phyloP scores from a whole-genome alignment of 2,113 vertebrate species.

The Hippocampus comes region DNA sequence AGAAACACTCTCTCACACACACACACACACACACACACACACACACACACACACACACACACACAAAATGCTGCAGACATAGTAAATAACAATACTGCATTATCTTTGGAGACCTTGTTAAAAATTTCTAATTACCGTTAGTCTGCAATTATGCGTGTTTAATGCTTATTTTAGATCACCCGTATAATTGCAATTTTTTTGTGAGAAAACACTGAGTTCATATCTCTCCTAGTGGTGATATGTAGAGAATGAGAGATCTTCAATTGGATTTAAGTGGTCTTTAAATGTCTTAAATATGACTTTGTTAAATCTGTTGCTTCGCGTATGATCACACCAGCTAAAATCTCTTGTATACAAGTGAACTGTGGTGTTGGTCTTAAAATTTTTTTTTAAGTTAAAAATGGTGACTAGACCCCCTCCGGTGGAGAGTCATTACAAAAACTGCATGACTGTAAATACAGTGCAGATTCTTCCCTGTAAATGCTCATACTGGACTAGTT shows the following conservation, averaged over 20 bases:
- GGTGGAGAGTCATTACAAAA: constrained; percentile 58
- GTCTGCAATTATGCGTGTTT: too few relatives aligned
- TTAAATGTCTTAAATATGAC: too few relatives aligned
- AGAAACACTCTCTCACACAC: constrained; percentile 4
- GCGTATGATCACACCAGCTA: not conserved
- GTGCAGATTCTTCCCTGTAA: constrained; percentile 13
- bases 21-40: too few relatives aligned
- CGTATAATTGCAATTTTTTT: too few relatives aligned
- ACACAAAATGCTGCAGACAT: too few relatives aligned
- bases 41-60: too few relatives aligned
- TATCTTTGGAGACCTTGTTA: too few relatives aligned
- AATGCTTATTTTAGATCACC: too few relatives aligned
- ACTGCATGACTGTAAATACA: not conserved
- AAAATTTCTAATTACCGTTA: too few relatives aligned
- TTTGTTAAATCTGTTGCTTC: not conserved
- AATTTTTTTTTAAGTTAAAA: not conserved
- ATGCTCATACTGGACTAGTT: not conserved
- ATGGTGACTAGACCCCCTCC: constrained; percentile 65
- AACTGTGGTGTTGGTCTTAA: not conserved
- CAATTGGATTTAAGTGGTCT: too few relatives aligned
- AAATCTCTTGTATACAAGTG: not conserved
- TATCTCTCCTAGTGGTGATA: not conserved
- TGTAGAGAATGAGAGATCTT: not conserved
- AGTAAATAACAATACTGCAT: too few relatives aligned
- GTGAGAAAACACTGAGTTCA: not conserved